Percentiles rank a stretch among this genome's conserved stretches.
phyloP scores from a whole-genome alignment of 1,140 invertebrate genomes.

The Carposina sasakii region DNA sequence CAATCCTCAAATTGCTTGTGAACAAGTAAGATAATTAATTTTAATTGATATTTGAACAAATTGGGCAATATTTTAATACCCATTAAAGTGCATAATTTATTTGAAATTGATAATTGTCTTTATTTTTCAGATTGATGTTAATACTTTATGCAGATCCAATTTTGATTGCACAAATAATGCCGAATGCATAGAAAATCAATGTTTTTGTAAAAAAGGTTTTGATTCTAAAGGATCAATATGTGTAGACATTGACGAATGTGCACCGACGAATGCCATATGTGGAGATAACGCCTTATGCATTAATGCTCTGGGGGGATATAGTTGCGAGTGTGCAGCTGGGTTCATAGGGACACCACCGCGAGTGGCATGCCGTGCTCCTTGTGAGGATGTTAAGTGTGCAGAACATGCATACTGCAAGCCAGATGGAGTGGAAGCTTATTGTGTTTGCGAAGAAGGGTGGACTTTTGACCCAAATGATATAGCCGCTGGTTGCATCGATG shows the following conservation, averaged over 20 bases:
- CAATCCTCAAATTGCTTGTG: constrained; percentile 86
- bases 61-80: no score
- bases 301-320: constrained; percentile 88
- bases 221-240: constrained; percentile 84
- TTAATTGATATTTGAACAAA: constrained; percentile 8
- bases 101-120: constrained; percentile 1
- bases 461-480: constrained; percentile 92
- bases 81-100: no score
- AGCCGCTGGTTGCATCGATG: constrained; percentile 90
- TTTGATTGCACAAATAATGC: constrained; percentile 95
- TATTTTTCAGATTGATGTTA: constrained; percentile 82
- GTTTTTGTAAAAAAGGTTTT: constrained; percentile 93
- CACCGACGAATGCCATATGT: constrained; percentile 78
- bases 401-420: constrained; percentile 91
- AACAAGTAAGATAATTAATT: constrained; percentile 79
- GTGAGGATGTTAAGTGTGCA: constrained; percentile 92
- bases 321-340: constrained; percentile 90
- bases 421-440: constrained; percentile 91
- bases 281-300: constrained; percentile 87
- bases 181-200: constrained; percentile 90
- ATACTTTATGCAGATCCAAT: constrained; percentile 88
- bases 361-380: constrained; percentile 89
- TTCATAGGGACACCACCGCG: constrained; percentile 88
- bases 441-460: constrained; percentile 94
- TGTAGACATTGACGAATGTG: constrained; percentile 88